Evolutionary conservation across 2,888 invertebrate species (phyloP).

Genomic region (Pristionchus fissidentatus): DNA sequence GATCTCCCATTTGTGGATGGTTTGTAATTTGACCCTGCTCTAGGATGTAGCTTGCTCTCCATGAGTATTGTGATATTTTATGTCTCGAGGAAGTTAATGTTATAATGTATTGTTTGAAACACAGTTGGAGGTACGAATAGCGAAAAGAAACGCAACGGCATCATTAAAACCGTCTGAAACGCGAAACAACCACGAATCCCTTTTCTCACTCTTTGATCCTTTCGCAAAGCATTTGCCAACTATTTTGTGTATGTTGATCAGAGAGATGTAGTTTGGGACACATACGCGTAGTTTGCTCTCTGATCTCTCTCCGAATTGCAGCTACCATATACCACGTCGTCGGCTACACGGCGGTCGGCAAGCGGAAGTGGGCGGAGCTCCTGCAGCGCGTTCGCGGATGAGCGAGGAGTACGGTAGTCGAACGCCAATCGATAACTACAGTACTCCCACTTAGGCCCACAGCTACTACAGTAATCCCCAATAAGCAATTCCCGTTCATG

Average conservation of each 20-base stretch:
- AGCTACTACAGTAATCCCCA: not conserved
- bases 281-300: not conserved
- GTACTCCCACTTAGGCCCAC: not conserved
- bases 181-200: too few relatives aligned
- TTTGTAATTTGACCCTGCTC: not conserved
- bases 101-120: too few relatives aligned
- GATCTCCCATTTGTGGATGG: not conserved
- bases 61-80: too few relatives aligned
- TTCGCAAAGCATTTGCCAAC: too few relatives aligned
- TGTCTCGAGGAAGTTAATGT: too few relatives aligned
- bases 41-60: too few relatives aligned
- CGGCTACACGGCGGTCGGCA: constrained; percentile 19
- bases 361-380: not conserved
- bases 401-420: constrained; percentile 1
- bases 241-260: not conserved
- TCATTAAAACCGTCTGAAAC: too few relatives aligned
- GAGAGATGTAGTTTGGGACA: not conserved
- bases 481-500: too few relatives aligned
- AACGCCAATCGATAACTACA: not conserved
- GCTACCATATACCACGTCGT: constrained; percentile 38
- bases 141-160: too few relatives aligned
- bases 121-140: too few relatives aligned
- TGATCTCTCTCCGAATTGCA: not conserved
- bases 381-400: not conserved
- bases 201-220: too few relatives aligned